phyloP scores from a whole-genome alignment of 2,888 invertebrate species.

The Neoitamus cyanurus region DNA sequence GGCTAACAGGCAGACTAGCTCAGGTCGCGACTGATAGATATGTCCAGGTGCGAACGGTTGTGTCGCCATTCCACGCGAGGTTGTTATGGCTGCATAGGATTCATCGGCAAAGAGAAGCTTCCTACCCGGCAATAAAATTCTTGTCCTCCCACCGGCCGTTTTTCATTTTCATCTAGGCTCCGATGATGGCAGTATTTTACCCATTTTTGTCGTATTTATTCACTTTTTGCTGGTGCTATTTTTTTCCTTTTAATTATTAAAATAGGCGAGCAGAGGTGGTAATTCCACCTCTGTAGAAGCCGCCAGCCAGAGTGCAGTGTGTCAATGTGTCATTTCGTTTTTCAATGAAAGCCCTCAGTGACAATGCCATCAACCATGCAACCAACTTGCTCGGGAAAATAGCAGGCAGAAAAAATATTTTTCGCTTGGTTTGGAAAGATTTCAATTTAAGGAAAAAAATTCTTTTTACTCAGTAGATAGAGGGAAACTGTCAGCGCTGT shows the following conservation, averaged over 20 bases:
- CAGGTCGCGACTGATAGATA: background rate
- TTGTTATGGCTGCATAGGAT: background rate
- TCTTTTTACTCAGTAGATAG: background rate
- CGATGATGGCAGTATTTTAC: background rate
- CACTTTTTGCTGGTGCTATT: background rate
- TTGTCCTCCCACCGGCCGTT: conserved; percentile 25
- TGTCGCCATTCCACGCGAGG: background rate
- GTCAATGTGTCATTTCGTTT: conserved; percentile 38
- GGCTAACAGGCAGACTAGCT: background rate
- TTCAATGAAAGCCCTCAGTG: conserved; percentile 7
- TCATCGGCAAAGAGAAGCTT: background rate
- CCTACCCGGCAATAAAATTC: conserved; percentile 10
- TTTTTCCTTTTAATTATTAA: conserved; percentile 4
- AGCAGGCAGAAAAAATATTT: background rate
- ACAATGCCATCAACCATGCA: conserved; percentile 16
- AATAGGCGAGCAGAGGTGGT: conserved; percentile 15
- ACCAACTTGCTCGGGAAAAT: conserved; percentile 16
- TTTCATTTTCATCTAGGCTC: conserved; percentile 12
- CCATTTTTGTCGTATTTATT: background rate
- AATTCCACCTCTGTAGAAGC: conserved; percentile 15
- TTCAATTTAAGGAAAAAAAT: conserved; percentile 18
- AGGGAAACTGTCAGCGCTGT: conserved; percentile 19
- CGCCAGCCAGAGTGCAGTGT: conserved; percentile 21
- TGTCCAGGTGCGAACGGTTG: conserved; percentile 8
- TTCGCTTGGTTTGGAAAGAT: conserved; percentile 16